Percentiles rank a stretch among this genome's conserved stretches.
These are phyloP conservation scores for Latrodectus hesperus DNA, from an alignment of 2,888 invertebrate species.

Conservation along the genomic window DNA sequence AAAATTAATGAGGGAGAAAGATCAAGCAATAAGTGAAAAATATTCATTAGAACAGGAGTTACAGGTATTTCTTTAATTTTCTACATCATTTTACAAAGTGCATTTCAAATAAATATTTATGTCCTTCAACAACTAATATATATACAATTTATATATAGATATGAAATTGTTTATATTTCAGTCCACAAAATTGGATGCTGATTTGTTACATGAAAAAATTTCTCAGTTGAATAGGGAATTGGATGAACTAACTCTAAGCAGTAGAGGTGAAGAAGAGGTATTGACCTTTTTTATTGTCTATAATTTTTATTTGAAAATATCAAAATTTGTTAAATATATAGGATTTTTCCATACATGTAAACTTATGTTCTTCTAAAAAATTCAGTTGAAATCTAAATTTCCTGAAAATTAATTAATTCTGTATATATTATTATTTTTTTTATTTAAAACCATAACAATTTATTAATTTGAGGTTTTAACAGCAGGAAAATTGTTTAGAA, in stretches of 20 bases:
- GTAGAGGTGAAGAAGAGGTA: slow-evolving; percentile 89
- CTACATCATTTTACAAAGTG: too few relatives aligned
- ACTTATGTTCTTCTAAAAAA: too few relatives aligned
- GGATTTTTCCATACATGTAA: too few relatives aligned
- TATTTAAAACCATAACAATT: neutral
- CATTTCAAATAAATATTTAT: neutral
- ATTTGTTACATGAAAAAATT: slow-evolving; percentile 90
- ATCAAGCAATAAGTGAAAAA: slow-evolving; percentile 89
- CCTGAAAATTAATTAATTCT: neutral
- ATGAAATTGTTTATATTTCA: slow-evolving; percentile 73
- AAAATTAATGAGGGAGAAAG: slow-evolving; percentile 86
- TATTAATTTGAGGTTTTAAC: neutral
- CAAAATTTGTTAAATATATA: too few relatives aligned
- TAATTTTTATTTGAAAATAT: too few relatives aligned
- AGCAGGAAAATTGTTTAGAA: neutral
- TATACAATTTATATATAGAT: neutral
- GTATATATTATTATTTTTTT: neutral
- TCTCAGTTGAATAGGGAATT: slow-evolving; percentile 86
- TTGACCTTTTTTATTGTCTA: slow-evolving; percentile 2
- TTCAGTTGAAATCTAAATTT: neutral
- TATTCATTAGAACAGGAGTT: slow-evolving; percentile 89
- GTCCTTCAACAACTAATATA: neutral
- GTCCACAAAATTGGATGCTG: slow-evolving; percentile 90
- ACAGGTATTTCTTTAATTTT: slow-evolving; percentile 80
- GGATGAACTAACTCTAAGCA: slow-evolving; percentile 87